phyloP scores from a whole-genome alignment of 2,888 invertebrate genomes.

The Catocala sponsa region DNA sequence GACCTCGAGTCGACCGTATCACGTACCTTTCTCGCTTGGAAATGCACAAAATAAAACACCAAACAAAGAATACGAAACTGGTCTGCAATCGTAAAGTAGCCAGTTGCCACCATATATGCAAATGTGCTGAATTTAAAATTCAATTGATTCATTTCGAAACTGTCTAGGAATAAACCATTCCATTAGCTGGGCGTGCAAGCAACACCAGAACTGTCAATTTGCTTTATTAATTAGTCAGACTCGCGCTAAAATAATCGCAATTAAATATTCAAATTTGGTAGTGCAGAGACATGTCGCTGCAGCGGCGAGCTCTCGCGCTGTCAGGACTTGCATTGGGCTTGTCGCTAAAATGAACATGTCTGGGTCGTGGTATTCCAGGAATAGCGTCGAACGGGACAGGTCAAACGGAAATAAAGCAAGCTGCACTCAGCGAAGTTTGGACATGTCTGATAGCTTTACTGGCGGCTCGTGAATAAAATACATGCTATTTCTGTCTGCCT shows the following conservation, averaged over 20 bases:
- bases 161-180: slow-evolving; percentile 63
- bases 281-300: slow-evolving; percentile 83
- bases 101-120: slow-evolving; percentile 66
- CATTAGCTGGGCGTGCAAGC: slow-evolving; percentile 62
- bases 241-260: slow-evolving; percentile 76
- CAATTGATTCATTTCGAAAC: slow-evolving; percentile 65
- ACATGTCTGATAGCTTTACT: slow-evolving; percentile 82
- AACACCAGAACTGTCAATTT: slow-evolving; percentile 70
- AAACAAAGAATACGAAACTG: slow-evolving; percentile 75
- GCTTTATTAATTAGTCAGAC: slow-evolving; percentile 75
- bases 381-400: slow-evolving; percentile 82
- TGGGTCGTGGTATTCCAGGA: slow-evolving; percentile 77
- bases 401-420: slow-evolving; percentile 86
- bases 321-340: slow-evolving; percentile 81
- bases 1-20: slow-evolving; percentile 66
- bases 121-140: slow-evolving; percentile 71
- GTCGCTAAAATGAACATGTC: slow-evolving; percentile 82
- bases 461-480: slow-evolving; percentile 82
- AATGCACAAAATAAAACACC: slow-evolving; percentile 79
- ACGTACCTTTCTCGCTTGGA: slow-evolving; percentile 69
- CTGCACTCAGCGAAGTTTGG: slow-evolving; percentile 83
- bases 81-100: slow-evolving; percentile 74
- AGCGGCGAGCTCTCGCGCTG: slow-evolving; percentile 66
- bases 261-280: slow-evolving; percentile 83
- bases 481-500: slow-evolving; percentile 67